Evolutionary conservation across 2,888 invertebrate species (phyloP), one percentile per base, ranked within the genome.

Genomic region (Apamea sordens): DNA sequence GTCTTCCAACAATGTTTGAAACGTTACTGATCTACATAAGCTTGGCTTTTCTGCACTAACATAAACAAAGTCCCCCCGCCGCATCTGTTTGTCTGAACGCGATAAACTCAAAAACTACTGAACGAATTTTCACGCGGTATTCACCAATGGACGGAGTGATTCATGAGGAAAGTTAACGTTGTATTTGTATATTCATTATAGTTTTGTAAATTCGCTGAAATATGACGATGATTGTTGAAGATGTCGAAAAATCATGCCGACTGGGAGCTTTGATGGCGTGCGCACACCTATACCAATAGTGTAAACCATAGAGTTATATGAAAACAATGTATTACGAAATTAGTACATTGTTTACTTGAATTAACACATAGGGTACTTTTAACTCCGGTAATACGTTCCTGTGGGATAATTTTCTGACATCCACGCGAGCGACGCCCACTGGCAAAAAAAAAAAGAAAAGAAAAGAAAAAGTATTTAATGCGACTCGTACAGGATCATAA

Each of bases 1-100:
- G 77, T 77, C 68, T 47, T 47, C 59, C 82, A 77, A 88, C 89
- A 88, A 79, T 86, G 89, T 88, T 80, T 77, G 76, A 73, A 65
- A 73, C 47, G 32, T 64, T 28, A 70, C 56, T 24, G 11, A 32
- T 59, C 56, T n/a, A 47, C 15, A 13, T 53, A 36, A 36, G 50
- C 6, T 74, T 13, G 53, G 59, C 5, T 32, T 44, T 59, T 71
- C 6, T 73, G 61, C 32, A 32, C 15, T 32, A 44, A 69, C 8
- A 32, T 24, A 59, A n/a, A 59, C 10, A 24, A 56, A 24, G 50
- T 21, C 50, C 50, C 6, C 53, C 53, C 53, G 56, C 4, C 56
- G 56, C 56, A 11, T 56, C 56, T 24, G 4, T 56, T 8, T n/a
- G n/a, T n/a, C 56, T 59, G 56, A 59, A 59, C 5, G n/a, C 56